These are phyloP conservation scores for Chromoteleia sp. DNA, from an alignment of 2,888 invertebrate genomes.

Conservation along the genomic window DNA sequence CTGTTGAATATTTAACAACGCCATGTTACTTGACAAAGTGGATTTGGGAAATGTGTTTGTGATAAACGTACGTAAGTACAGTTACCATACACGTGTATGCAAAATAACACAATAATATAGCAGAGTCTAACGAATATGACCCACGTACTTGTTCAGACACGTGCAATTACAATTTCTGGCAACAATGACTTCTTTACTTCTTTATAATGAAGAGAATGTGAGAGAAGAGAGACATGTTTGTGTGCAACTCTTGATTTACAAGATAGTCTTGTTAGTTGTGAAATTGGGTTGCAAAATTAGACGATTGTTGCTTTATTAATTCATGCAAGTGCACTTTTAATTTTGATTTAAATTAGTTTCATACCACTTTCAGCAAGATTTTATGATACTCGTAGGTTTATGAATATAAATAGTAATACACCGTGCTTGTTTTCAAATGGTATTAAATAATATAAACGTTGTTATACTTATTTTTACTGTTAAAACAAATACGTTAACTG, in stretches of 20 bases:
- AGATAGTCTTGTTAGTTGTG: slow-evolving; percentile 45
- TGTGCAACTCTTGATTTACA: slow-evolving; percentile 22
- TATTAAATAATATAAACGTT: too few species aligned
- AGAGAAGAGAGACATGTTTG: slow-evolving; percentile 47
- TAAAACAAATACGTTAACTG: too few species aligned
- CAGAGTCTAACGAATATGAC: slow-evolving; percentile 54
- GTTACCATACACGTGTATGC: slow-evolving; percentile 10
- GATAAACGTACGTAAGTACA: slow-evolving; percentile 29
- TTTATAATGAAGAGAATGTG: slow-evolving; percentile 57
- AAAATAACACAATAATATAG: slow-evolving; percentile 47
- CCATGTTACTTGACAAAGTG: slow-evolving; percentile 10
- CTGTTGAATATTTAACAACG: slow-evolving; percentile 10
- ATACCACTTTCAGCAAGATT: too few species aligned
- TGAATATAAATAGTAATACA: too few species aligned
- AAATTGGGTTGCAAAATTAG: slow-evolving; percentile 43
- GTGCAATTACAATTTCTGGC: slow-evolving; percentile 58
- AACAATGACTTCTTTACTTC: slow-evolving; percentile 65
- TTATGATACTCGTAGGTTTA: too few species aligned
- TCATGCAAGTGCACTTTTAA: slow-evolving; percentile 20
- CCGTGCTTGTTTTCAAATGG: too few species aligned
- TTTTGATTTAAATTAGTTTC: neutral
- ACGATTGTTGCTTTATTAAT: slow-evolving; percentile 33
- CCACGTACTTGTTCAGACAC: slow-evolving; percentile 48
- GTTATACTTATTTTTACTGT: too few species aligned
- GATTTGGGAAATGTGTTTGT: slow-evolving; percentile 37